phyloP scores from a whole-genome alignment of 2,888 invertebrate species.

The Chloromyia formosa region DNA sequence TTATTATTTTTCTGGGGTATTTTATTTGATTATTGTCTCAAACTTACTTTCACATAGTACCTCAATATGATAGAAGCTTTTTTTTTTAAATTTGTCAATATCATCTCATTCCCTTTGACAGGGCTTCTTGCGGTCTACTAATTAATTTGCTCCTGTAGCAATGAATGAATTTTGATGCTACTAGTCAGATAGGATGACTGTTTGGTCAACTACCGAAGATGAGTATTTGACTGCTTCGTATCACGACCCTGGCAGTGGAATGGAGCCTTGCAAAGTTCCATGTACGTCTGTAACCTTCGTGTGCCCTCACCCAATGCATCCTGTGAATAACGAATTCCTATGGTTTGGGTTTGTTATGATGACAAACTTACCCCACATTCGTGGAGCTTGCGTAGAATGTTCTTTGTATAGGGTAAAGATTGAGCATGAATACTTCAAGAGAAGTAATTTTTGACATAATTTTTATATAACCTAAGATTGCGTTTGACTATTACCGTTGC shows the following conservation, averaged over 20 bases:
- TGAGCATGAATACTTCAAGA: no score
- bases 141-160: conserved; percentile 5
- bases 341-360: conserved; percentile 18
- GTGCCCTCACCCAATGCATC: conserved; percentile 20
- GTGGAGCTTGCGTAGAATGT: conserved; percentile 17
- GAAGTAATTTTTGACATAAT: no score
- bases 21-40: no score
- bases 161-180: neutral
- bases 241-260: no score
- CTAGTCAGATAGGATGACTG: neutral
- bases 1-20: no score
- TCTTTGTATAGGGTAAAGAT: no score
- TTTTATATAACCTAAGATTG: no score
- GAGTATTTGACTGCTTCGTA: neutral
- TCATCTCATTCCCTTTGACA: no score
- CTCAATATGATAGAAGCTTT: no score
- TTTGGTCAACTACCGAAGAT: neutral
- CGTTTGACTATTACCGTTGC: no score
- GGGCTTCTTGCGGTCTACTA: neutral
- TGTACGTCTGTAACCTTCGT: conserved; percentile 38
- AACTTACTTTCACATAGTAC: no score
- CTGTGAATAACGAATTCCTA: conserved; percentile 15
- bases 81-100: no score
- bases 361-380: neutral
- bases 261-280: neutral